Evolutionary conservation across 1,140 invertebrate species (phyloP).

Genomic region (Drosophila prosaltans): DNA sequence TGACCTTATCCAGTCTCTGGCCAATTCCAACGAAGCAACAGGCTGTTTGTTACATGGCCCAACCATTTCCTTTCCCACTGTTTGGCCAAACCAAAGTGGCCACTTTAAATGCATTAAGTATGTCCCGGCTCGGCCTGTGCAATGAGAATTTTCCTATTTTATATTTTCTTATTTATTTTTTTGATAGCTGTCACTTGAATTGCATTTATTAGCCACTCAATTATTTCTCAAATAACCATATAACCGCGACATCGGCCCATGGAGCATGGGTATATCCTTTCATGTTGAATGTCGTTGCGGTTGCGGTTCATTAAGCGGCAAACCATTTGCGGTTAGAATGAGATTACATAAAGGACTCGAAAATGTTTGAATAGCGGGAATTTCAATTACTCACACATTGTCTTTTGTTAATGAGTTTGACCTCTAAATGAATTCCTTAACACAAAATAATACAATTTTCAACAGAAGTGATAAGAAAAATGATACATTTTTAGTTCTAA

Average conservation of each 20-base stretch:
- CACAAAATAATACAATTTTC: neutral
- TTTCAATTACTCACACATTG: conserved; percentile 1
- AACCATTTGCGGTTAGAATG: neutral
- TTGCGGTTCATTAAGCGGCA: neutral
- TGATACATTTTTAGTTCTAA: too few relatives aligned
- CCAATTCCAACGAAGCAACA: conserved; percentile 19
- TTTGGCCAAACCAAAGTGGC: conserved; percentile 50
- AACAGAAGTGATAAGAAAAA: too few relatives aligned
- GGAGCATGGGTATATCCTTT: neutral
- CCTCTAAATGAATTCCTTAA: neutral
- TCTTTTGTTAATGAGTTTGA: neutral
- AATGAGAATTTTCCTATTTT: conserved; percentile 12
- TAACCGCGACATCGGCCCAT: neutral
- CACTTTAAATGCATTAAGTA: conserved; percentile 75
- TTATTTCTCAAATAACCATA: neutral
- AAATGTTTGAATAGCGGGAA: neutral
- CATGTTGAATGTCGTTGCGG: neutral
- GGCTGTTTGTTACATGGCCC: conserved; percentile 39
- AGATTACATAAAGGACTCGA: neutral
- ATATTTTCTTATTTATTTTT: neutral
- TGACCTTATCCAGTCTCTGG: conserved; percentile 26
- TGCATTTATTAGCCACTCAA: conserved; percentile 4
- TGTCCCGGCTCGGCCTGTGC: conserved; percentile 28
- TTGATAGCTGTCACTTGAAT: neutral
- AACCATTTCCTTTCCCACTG: neutral